Evolutionary conservation across 2,113 vertebrate species (phyloP), one percentile per base, ranked within the genome.

Genomic region (Grus americana): DNA sequence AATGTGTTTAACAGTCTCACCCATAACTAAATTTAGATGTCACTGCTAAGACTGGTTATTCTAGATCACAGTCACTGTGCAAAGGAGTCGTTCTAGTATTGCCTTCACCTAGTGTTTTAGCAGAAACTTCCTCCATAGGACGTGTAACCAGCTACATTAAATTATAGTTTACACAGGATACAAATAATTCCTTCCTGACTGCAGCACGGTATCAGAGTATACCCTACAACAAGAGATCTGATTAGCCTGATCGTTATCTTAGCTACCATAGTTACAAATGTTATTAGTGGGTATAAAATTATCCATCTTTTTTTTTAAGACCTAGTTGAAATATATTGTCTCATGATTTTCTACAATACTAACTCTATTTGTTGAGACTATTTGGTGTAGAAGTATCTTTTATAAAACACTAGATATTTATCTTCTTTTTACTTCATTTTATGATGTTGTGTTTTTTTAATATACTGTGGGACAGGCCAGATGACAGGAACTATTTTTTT

Each of bases 231-330:
- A 74, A 91, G 44, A 95, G 66, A 96, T 95, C 65, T 88, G 66
- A 92, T 96, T 89, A 95, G 9, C 11, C 29, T 86, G 68, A 90
- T 89, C 10, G 0, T 91, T 95, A 38, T 90, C 82, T 74, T 50
- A 20, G 58, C 76, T 93, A 47, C 32, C 61, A 22, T 73, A 88
- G 79, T 80, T 96, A 76, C 72, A 94, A 93, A 93, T 61, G 27
- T 76, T 52, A 92, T 92, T 95, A 95, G 50, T 63, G 40, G 9
- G 9, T 84, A 93, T 87, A 78, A 96, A 93, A 91, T 85, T 65
- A n/a, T 73, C 61, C 26, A 30, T 85, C 13, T 66, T 9, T 79
- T 86, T 50, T 83, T 90, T 79, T 78, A 91, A 76, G 73, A 73
- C 5, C 7, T 27, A 72, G 11, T 21, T 26, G 67, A 65, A 80